Conservation (phyloP, 37 sponge, comb jelly and placozoan species). For the Bolinopsis microptera region DNA sequence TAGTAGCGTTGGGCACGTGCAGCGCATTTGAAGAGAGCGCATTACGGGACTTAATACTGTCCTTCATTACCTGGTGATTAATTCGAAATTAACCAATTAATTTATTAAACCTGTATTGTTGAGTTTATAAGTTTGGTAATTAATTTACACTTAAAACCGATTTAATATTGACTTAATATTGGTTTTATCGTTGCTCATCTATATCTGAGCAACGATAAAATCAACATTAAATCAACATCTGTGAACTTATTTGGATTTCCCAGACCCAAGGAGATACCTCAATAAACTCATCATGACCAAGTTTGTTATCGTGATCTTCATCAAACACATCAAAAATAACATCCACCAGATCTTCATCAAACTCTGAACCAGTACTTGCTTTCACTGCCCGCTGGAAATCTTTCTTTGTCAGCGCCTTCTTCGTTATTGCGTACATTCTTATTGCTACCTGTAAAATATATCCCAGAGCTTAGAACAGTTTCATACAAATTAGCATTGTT, state of each 20-base stretch:
- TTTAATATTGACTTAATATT: too few relatives aligned
- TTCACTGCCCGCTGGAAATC: conserved; percentile 49
- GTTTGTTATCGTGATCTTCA: conserved; percentile 49
- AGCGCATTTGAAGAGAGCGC: not conserved
- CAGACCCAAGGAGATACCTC: too few relatives aligned
- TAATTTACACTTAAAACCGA: too few relatives aligned
- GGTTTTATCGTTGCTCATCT: not conserved
- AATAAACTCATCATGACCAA: conserved; percentile 47
- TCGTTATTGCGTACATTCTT: conserved; percentile 50
- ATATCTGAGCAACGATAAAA: too few relatives aligned
- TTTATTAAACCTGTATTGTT: not conserved
- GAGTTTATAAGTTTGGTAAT: too few relatives aligned
- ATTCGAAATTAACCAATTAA: not conserved
- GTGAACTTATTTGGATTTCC: too few relatives aligned
- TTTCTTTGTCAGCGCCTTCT: conserved; percentile 25
- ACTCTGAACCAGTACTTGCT: conserved; percentile 41
- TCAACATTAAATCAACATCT: too few relatives aligned
- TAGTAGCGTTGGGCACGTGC: not conserved
- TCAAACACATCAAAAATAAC: conserved; percentile 62
- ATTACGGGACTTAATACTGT: conserved; percentile 56
- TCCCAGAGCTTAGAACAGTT: too few relatives aligned
- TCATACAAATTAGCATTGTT: not conserved
- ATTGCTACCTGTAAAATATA: conserved; percentile 32
- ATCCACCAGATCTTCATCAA: conserved; percentile 18
- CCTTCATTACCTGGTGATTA: conserved; percentile 28